Base-by-base conservation (phyloP, 2,888 invertebrate genomes). In the Pterostichus madidus region DNA sequence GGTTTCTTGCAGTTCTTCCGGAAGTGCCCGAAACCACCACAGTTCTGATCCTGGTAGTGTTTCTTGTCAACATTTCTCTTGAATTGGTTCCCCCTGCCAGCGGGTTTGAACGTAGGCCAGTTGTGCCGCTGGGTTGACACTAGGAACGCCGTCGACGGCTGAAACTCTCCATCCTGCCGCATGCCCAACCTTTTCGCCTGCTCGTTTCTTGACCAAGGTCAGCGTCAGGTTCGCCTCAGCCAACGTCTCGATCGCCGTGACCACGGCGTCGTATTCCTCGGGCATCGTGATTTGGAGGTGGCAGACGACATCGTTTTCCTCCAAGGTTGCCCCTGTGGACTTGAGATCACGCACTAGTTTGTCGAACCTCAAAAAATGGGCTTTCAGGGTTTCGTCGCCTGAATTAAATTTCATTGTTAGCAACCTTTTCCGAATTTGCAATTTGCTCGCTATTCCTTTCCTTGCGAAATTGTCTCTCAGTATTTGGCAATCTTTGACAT, bases 271-370 rank as follows among this genome's bases (percentile, higher is more conserved):
- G 61, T 83, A 86, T 24, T 85, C 84, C n/a, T 31, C 10, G 2
- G 84, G 84, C 84, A 86, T 84, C 1, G 85, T 86, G 8, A 86
- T 15, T 11, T 85, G 73, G 1, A 86, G 80, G 83, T 85, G 85
- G 84, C 85, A 85, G 1, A 85, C 84, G 32, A 84, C 68, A 80
- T 85, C 85, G 1, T 64, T 52, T 56, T 84, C 84, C 73, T 85
- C 84, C 64, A 85, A n/a, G 2, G 59, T 85, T 56, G 85, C 85
- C 7, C 85, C 85, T 0, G 84, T 84, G 24, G 84, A 84, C 52
- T 83, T 80, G n/a, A 86, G 79, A 15, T 85, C 84, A 35, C 85
- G 59, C 17, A 86, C 77, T 13, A 84, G 59, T 44, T 85, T 85
- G 56, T 85, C 85, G 17, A 86, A 71, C 17, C 11, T 71, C 44